Conservation (phyloP, 2,113 vertebrate species). For the Ochotona princeps region DNA sequence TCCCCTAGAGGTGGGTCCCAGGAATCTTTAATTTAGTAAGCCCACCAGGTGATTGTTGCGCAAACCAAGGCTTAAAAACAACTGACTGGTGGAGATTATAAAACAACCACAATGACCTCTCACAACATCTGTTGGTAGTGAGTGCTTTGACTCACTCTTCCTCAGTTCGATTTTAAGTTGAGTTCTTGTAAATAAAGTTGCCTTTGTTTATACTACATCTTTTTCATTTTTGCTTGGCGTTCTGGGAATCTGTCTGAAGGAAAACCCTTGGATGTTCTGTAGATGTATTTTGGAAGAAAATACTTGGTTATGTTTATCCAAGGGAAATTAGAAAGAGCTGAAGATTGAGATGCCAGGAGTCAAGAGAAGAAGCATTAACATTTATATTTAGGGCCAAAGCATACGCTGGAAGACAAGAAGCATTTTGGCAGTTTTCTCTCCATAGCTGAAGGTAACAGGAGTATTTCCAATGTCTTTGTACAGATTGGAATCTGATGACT, state of each 20-base stretch:
- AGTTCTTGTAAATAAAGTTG: conserved; percentile 70
- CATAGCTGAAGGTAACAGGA: conserved; percentile 2
- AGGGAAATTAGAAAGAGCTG: conserved; percentile 68
- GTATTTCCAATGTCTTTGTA: conserved; percentile 32
- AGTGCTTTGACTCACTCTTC: conserved; percentile 70
- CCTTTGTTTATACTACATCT: conserved; percentile 69
- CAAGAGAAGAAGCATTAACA: conserved; percentile 65
- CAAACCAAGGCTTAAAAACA: conserved; percentile 21
- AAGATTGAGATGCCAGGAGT: conserved; percentile 52
- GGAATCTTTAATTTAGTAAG: conserved; percentile 17
- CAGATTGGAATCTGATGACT: not conserved
- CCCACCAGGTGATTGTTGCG: conserved; percentile 42
- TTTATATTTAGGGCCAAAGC: conserved; percentile 73
- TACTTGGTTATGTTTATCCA: conserved; percentile 71
- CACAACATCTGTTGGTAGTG: conserved; percentile 58
- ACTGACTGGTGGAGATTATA: conserved; percentile 28
- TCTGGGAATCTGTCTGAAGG: conserved; percentile 64
- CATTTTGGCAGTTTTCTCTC: conserved; percentile 38
- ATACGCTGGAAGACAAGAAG: conserved; percentile 54
- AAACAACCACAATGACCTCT: not conserved
- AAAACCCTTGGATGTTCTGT: conserved; percentile 62
- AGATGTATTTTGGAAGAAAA: conserved; percentile 76
- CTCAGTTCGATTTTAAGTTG: conserved; percentile 46
- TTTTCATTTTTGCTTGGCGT: conserved; percentile 61
- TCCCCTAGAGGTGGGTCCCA: not conserved